phyloP scores from a whole-genome alignment of 2,888 invertebrate species.

The Cyclophora albipunctata region DNA sequence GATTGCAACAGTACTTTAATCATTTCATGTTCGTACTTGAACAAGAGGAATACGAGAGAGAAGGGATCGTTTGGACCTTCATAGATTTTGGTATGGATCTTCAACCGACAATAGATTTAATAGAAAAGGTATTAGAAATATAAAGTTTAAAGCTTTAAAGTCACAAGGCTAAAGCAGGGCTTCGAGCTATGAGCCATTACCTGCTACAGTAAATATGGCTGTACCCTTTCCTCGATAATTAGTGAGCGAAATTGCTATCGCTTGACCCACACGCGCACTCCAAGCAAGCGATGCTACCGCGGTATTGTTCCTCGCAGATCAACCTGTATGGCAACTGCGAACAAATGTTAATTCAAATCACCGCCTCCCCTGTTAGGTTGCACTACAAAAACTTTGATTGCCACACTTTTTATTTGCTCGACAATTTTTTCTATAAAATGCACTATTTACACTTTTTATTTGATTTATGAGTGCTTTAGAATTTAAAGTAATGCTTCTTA shows the following conservation, averaged over 20 bases:
- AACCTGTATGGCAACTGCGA: conserved; percentile 18
- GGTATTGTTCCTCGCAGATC: conserved; percentile 22
- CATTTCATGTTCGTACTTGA: conserved; percentile 97
- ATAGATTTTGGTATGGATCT: conserved; percentile 98
- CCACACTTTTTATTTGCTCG: background rate
- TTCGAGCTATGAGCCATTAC: conserved; percentile 49
- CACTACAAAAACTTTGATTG: conserved; percentile 6
- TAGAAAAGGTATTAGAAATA: conserved; percentile 85
- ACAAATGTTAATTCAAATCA: too few relatives aligned
- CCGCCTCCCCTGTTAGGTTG: conserved; percentile 14
- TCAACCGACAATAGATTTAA: conserved; percentile 91
- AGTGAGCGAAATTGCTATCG: conserved; percentile 30
- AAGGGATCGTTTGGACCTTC: conserved; percentile 93
- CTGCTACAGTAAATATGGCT: conserved; percentile 45
- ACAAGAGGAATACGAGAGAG: conserved; percentile 95
- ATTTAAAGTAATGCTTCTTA: conserved; percentile 9
- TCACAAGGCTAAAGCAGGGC: conserved; percentile 43
- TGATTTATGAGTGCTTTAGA: background rate
- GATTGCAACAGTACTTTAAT: conserved; percentile 96
- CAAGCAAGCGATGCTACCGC: conserved; percentile 33
- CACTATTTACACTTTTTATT: too few relatives aligned
- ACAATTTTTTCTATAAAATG: too few relatives aligned
- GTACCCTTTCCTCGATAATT: conserved; percentile 31
- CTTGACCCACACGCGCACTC: conserved; percentile 37
- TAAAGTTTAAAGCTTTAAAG: conserved; percentile 41